These are phyloP conservation scores for Sipha maydis DNA, from an alignment of 2,888 invertebrate species.

Conservation along the genomic window DNA sequence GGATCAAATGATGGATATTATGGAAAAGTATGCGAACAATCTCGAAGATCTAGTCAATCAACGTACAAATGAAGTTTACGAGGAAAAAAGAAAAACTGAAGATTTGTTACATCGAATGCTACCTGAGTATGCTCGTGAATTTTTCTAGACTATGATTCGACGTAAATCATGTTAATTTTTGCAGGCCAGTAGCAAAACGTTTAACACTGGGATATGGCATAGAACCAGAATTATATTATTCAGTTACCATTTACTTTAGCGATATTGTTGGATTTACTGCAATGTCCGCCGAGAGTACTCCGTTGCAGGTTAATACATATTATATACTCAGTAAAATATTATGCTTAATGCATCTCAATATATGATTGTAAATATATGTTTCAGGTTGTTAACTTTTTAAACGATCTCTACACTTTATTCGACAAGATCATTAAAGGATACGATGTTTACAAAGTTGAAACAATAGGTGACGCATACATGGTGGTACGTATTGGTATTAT, in stretches of 20 bases:
- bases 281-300: constrained; percentile 94
- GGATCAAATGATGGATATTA: constrained; percentile 98
- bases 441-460: constrained; percentile 98
- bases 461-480: constrained; percentile 87
- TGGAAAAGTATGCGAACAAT: constrained; percentile 95
- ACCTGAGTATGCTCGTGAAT: constrained; percentile 77
- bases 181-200: constrained; percentile 87
- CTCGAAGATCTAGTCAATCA: constrained; percentile 93
- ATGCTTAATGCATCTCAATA: no score
- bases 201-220: constrained; percentile 89
- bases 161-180: constrained; percentile 3
- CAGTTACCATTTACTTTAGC: constrained; percentile 95
- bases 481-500: constrained; percentile 71
- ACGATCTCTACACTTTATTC: constrained; percentile 97
- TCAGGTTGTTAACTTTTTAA: constrained; percentile 93
- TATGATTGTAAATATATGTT: constrained; percentile 63
- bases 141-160: neutral
- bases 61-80: constrained; percentile 86
- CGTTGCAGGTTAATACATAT: constrained; percentile 75
- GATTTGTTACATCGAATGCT: constrained; percentile 93
- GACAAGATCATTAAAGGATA: constrained; percentile 96
- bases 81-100: constrained; percentile 94
- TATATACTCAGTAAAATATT: neutral
- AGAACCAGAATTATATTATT: constrained; percentile 91
- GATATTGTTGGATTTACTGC: constrained; percentile 97